Conservation (phyloP, 2,113 vertebrate species). For the Galbula dea region DNA sequence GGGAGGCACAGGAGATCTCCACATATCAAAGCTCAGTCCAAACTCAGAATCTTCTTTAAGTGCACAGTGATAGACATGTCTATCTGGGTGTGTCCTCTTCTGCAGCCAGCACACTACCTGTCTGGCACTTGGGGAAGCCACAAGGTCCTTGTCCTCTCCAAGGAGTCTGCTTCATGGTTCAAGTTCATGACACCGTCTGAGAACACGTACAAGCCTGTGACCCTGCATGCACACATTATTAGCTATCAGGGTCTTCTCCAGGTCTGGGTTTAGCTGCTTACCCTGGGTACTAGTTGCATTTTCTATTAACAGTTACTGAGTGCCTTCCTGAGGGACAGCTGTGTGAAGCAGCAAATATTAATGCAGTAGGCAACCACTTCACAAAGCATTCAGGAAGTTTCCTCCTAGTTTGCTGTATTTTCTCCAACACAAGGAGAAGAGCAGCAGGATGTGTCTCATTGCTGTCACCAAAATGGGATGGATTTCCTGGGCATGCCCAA, state of each 20-base stretch:
- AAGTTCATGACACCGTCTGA: not conserved
- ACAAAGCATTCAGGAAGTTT: not conserved
- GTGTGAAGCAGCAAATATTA: not conserved
- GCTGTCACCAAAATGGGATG: not conserved
- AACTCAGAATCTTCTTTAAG: not conserved
- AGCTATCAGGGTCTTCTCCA: not conserved
- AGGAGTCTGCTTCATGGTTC: not conserved
- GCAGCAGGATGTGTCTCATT: not conserved
- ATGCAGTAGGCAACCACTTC: not conserved
- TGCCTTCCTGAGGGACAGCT: not conserved
- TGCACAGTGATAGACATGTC: not conserved
- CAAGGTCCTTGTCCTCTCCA: not conserved
- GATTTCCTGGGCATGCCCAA: slow-evolving; percentile 1
- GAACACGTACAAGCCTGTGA: not conserved
- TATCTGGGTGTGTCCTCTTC: not conserved
- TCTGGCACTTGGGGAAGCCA: not conserved
- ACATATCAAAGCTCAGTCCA: not conserved
- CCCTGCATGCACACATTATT: not conserved
- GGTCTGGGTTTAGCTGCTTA: not conserved
- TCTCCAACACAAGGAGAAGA: not conserved
- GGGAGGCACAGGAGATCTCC: not conserved
- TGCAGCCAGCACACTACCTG: not conserved
- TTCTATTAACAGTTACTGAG: not conserved
- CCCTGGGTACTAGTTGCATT: not conserved
- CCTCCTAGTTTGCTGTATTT: not conserved